phyloP scores from a whole-genome alignment of 2,113 vertebrate genomes.

The Nestor notabilis region DNA sequence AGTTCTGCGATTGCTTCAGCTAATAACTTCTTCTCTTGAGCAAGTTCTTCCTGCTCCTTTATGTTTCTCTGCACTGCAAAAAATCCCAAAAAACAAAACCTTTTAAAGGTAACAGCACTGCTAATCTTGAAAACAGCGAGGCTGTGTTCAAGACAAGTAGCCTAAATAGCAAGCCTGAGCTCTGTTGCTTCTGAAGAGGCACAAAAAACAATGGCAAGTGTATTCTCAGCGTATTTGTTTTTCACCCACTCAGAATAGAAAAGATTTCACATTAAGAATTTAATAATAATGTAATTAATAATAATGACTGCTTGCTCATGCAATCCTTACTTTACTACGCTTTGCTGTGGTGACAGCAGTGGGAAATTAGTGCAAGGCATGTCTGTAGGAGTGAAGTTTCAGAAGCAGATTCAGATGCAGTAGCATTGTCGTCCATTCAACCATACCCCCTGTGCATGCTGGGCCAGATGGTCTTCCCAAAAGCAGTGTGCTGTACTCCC shows the following conservation, averaged over 20 bases:
- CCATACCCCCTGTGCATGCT: fast-evolving
- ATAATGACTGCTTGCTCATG: not conserved
- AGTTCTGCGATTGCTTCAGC: slow-evolving; percentile 64
- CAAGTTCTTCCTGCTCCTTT: slow-evolving; percentile 72
- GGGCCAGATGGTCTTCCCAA: not conserved
- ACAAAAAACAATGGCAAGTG: not conserved
- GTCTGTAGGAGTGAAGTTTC: not conserved
- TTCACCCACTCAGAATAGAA: not conserved
- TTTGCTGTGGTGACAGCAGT: not conserved
- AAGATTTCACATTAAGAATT: not conserved
- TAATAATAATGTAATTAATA: not conserved
- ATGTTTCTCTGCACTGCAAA: slow-evolving; percentile 77
- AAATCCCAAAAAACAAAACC: not conserved
- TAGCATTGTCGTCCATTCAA: not conserved
- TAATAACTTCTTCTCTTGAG: slow-evolving; percentile 74
- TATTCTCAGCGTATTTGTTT: not conserved
- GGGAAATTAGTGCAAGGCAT: not conserved
- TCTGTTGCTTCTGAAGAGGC: not conserved
- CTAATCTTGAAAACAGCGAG: not conserved
- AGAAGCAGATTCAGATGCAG: not conserved
- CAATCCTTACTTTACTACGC: not conserved
- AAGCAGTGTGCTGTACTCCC: not conserved
- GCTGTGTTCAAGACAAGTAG: not conserved
- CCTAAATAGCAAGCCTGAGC: not conserved
- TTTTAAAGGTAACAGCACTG: not conserved